Evolutionary conservation across 1,140 invertebrate species (phyloP).

Genomic region (Brachionus angularis): DNA sequence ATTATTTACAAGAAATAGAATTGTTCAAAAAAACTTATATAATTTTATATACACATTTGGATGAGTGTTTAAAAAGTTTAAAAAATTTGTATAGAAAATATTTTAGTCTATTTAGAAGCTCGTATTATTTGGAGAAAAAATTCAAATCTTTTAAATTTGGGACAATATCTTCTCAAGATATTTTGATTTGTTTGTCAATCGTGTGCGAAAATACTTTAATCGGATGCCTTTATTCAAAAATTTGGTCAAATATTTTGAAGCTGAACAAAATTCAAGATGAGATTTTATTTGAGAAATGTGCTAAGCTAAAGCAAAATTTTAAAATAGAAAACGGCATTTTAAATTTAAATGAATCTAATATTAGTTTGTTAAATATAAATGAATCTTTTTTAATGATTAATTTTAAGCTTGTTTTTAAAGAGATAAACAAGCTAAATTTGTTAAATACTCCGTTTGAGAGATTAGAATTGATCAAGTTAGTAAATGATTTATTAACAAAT

Average conservation of each 20-base stretch:
- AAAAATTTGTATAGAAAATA: slow-evolving; percentile 4
- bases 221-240: neutral
- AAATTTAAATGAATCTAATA: too few species aligned
- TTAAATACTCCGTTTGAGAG: slow-evolving; percentile 30
- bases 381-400: neutral
- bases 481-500: slow-evolving; percentile 8
- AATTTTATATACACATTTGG: slow-evolving; percentile 18
- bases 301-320: too few species aligned
- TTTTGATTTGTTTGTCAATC: neutral
- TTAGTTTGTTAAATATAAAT: slow-evolving; percentile 1
- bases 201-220: slow-evolving; percentile 1
- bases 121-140: slow-evolving; percentile 5
- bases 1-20: slow-evolving; percentile 38
- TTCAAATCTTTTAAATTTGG: neutral
- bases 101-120: neutral
- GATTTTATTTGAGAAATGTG: too few species aligned
- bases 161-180: neutral
- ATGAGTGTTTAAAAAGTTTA: slow-evolving; percentile 4
- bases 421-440: slow-evolving; percentile 8
- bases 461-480: neutral
- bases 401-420: slow-evolving; percentile 15
- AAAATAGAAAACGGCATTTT: too few species aligned
- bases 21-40: slow-evolving; percentile 43
- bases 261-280: too few species aligned
- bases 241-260: too few species aligned